Conservation (phyloP, 2,113 vertebrate genomes). For the Archocentrus centrarchus region DNA sequence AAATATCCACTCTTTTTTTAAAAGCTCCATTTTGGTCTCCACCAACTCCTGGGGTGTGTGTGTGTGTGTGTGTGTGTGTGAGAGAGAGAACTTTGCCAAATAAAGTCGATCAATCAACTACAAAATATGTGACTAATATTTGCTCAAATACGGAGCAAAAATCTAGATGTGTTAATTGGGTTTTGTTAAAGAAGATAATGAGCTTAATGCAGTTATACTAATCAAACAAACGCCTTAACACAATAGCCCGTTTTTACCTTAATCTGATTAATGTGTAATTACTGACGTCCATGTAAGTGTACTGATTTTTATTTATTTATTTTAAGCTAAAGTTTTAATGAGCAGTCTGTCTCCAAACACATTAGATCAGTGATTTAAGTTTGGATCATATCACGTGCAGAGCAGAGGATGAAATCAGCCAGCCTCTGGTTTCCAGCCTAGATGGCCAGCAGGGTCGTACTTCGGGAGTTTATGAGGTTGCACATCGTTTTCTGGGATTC, state of each 20-base stretch:
- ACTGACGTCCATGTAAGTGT: not conserved
- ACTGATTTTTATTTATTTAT: not conserved
- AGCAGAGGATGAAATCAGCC: not conserved
- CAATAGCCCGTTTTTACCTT: not conserved
- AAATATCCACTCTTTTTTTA: not conserved
- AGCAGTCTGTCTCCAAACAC: not conserved
- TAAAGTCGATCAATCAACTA: not conserved
- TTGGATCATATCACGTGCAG: not conserved
- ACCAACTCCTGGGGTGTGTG: not conserved
- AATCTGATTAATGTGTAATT: slow-evolving; percentile 27
- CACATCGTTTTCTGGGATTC: slow-evolving; percentile 19
- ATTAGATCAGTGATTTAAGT: not conserved
- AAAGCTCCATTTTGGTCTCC: not conserved
- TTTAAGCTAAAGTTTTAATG: not conserved
- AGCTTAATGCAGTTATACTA: slow-evolving; percentile 26
- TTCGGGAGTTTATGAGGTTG: slow-evolving; percentile 16
- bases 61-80: too few relatives aligned
- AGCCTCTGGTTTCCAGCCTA: not conserved
- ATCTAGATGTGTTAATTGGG: slow-evolving; percentile 17
- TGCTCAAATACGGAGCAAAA: not conserved
- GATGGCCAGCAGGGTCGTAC: not conserved
- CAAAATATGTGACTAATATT: not conserved
- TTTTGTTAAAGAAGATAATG: slow-evolving; percentile 31
- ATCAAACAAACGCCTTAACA: slow-evolving; percentile 3
- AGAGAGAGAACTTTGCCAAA: too few relatives aligned